A percentile compares a stretch with the other conserved stretches of the same genome.
phyloP scores from a whole-genome alignment of 2,888 invertebrate genomes.

The Himalopsyche tibetana region DNA sequence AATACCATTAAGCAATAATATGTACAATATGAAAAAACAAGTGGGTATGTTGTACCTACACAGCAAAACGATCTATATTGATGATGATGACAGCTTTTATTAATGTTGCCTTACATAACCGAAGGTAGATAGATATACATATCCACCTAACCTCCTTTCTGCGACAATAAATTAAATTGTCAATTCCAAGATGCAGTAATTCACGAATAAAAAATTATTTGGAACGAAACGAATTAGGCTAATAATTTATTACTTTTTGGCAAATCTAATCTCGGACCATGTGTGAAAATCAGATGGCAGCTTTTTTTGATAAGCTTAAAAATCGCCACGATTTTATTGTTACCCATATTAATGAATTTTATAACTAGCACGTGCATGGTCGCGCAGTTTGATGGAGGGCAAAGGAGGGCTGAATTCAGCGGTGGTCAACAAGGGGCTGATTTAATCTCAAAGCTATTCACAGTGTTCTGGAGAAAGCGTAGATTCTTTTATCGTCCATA shows the following conservation, averaged over 20 bases:
- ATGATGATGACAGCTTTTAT: constrained; percentile 31
- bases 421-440: too few relatives aligned
- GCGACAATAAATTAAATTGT: constrained; percentile 12
- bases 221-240: constrained; percentile 4
- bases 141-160: not conserved
- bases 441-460: too few relatives aligned
- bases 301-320: too few relatives aligned
- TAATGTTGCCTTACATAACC: constrained; percentile 12
- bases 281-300: too few relatives aligned
- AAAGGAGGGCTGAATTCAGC: too few relatives aligned
- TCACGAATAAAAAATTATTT: constrained; percentile 29
- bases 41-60: not conserved
- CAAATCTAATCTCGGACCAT: too few relatives aligned
- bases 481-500: too few relatives aligned
- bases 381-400: too few relatives aligned
- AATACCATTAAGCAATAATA: constrained; percentile 7
- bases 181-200: not conserved
- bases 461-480: too few relatives aligned
- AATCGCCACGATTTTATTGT: too few relatives aligned
- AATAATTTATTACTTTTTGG: not conserved
- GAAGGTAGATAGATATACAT: not conserved
- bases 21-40: constrained; percentile 2
- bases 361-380: too few relatives aligned
- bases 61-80: constrained; percentile 4
- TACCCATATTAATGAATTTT: too few relatives aligned